Percentiles rank a stretch among this genome's conserved stretches.
Conservation (phyloP, 2,888 invertebrate species). For the Bimastos eiseni region DNA sequence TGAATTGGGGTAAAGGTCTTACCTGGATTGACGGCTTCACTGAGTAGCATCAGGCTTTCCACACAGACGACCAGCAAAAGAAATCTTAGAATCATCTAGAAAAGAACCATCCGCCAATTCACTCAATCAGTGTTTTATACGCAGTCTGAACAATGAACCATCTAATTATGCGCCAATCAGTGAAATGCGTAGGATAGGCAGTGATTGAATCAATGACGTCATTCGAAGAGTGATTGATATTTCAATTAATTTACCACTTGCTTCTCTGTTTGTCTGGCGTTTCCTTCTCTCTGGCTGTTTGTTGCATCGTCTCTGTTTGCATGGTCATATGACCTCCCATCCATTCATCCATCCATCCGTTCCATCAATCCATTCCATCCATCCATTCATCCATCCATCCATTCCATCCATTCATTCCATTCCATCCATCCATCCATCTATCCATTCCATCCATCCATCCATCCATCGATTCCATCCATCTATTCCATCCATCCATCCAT, state of each 20-base stretch:
- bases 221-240: neutral
- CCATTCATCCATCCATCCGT: neutral
- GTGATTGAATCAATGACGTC: neutral
- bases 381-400: neutral
- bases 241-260: neutral
- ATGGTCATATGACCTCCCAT: neutral
- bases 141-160: neutral
- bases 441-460: neutral
- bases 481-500: neutral
- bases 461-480: neutral
- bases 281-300: neutral
- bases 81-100: slow-evolving; percentile 5
- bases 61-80: neutral
- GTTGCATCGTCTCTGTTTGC: neutral
- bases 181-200: neutral
- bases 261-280: neutral
- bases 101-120: neutral
- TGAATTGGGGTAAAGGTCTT: neutral
- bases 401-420: too few species aligned
- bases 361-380: neutral
- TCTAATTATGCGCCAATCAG: neutral
- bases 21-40: slow-evolving; percentile 13
- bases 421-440: neutral
- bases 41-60: neutral
- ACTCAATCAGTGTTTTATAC: neutral